Percentiles rank a stretch among this genome's conserved stretches.
Conservation (phyloP, 30 jellyfish, hydroid and myxozoan species). For the Aurelia sp. region DNA sequence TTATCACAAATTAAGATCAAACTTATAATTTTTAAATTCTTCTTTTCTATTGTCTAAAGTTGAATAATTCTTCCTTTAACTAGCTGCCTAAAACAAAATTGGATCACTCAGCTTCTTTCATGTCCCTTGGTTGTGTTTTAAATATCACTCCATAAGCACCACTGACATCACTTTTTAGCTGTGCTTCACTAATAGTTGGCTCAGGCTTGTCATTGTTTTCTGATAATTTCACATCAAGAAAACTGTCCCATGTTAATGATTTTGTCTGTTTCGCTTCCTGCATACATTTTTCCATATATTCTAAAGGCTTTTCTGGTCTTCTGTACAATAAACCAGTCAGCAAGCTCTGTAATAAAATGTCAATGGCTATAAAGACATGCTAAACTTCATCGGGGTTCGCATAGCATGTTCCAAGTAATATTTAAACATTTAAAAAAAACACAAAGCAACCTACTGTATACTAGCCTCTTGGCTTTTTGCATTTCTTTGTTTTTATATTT, state of each 20-base stretch:
- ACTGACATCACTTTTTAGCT: slow-evolving; percentile 43
- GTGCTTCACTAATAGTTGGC: slow-evolving; percentile 1
- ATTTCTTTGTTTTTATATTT: no score
- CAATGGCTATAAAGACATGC: background rate
- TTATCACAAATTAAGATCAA: no score
- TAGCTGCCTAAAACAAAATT: no score
- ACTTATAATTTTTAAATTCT: no score
- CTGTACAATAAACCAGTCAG: slow-evolving; percentile 69
- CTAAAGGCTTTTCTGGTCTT: slow-evolving; percentile 68
- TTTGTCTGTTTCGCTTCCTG: slow-evolving; percentile 39
- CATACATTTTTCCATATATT: slow-evolving; percentile 72
- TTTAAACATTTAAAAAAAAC: no score
- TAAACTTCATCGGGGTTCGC: background rate
- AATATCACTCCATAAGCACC: slow-evolving; percentile 61
- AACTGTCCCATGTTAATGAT: slow-evolving; percentile 59
- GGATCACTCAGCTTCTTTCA: background rate
- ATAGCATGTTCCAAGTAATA: no score
- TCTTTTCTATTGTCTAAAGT: no score
- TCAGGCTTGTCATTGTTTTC: slow-evolving; percentile 17
- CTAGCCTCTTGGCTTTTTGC: no score
- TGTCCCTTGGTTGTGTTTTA: slow-evolving; percentile 58
- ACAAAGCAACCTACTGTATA: no score
- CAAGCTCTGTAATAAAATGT: slow-evolving; percentile 38
- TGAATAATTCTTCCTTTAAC: no score
- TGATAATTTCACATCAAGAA: slow-evolving; percentile 25